Conservation (phyloP, 1,140 invertebrate genomes). For the Zaprionus tsacasi region DNA sequence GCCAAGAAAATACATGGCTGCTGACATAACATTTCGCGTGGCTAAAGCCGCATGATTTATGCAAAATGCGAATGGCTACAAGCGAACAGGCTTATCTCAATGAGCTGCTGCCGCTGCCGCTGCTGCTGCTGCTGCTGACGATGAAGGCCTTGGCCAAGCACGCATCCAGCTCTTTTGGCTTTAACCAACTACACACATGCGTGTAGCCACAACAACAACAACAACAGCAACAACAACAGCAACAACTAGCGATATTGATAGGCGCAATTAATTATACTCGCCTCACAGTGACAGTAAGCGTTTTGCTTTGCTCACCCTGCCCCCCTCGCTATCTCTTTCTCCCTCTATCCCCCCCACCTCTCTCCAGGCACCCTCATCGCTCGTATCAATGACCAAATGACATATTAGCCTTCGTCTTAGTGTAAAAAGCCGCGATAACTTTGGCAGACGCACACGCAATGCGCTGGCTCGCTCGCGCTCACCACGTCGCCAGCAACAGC, state of each 20-base stretch:
- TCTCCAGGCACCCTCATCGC: constrained; percentile 40
- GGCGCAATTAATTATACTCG: constrained; percentile 81
- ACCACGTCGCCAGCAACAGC: background rate
- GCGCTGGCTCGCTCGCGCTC: background rate
- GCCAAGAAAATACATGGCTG: constrained; percentile 28
- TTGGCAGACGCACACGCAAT: constrained; percentile 74
- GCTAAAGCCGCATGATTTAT: constrained; percentile 66
- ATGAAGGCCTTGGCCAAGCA: constrained; percentile 50
- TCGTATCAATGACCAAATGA: constrained; percentile 81
- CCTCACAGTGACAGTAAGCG: constrained; percentile 78
- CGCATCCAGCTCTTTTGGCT: constrained; percentile 44
- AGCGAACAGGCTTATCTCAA: constrained; percentile 79
- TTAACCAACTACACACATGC: constrained; percentile 58
- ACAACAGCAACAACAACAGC: constrained; percentile 43
- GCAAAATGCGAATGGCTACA: constrained; percentile 68
- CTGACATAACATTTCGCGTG: constrained; percentile 75
- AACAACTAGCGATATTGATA: constrained; percentile 70
- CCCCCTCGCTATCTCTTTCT: constrained; percentile 2
- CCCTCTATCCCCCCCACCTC: constrained; percentile 6
- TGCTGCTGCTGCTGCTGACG: constrained; percentile 48
- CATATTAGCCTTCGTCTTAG: constrained; percentile 82
- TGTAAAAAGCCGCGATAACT: constrained; percentile 80
- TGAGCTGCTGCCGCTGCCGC: constrained; percentile 56
- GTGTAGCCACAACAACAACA: constrained; percentile 38
- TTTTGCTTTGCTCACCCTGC: constrained; percentile 67